Evolutionary conservation across 1,140 invertebrate species (phyloP).

Genomic region (Leucophenga varia): DNA sequence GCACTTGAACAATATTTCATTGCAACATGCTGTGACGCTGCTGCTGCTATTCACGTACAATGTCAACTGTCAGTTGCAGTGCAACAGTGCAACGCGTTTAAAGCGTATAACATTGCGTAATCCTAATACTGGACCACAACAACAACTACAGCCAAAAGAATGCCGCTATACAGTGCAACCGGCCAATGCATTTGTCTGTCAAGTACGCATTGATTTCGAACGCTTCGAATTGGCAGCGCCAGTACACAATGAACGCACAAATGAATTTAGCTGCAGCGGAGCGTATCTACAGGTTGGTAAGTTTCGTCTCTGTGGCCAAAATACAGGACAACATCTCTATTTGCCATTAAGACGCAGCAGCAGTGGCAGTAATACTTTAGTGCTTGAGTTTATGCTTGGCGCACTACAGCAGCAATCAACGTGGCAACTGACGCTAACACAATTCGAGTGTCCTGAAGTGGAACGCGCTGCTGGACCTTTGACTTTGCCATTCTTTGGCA

Average conservation of each 20-base stretch:
- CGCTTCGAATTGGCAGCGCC: constrained; percentile 73
- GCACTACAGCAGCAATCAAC: constrained; percentile 41
- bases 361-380: constrained; percentile 24
- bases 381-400: constrained; percentile 30
- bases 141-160: no score
- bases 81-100: constrained; percentile 27
- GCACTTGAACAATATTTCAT: no score
- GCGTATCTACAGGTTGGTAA: constrained; percentile 63
- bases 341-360: constrained; percentile 39
- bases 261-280: constrained; percentile 53
- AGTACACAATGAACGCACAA: constrained; percentile 4
- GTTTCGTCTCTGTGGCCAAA: constrained; percentile 69
- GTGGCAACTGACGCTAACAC: constrained; percentile 66
- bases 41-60: constrained; percentile 9
- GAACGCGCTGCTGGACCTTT: constrained; percentile 6
- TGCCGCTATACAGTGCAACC: no score
- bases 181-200: no score
- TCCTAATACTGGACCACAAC: no score
- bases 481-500: no score
- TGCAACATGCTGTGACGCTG: no score
- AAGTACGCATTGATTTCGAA: constrained; percentile 76
- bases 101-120: no score
- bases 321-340: constrained; percentile 70
- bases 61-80: constrained; percentile 26
- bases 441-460: constrained; percentile 58